Evolutionary conservation across 2,797 vertebrate genomes (phyloP).

Genomic region (Smutsia gigantea): DNA sequence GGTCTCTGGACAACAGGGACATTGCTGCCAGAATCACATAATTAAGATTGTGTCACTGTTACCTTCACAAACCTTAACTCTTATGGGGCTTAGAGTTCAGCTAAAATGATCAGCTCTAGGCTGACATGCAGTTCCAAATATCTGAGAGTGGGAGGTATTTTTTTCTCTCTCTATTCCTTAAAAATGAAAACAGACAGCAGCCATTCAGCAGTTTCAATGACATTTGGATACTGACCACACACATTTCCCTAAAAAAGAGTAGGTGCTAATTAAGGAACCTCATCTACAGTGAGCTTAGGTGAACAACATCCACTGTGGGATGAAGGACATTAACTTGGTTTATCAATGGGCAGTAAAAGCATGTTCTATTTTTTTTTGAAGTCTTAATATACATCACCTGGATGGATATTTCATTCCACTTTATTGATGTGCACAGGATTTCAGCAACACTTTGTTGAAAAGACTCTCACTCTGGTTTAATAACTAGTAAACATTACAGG

Average conservation of each 20-base stretch:
- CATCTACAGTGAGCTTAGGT: background rate
- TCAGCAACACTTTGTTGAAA: background rate
- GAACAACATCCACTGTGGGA: background rate
- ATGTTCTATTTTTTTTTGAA: background rate
- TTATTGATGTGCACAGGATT: background rate
- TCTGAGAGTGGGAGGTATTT: conserved; percentile 8
- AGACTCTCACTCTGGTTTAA: background rate
- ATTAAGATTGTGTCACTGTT: conserved; percentile 80
- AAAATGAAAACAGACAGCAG: conserved; percentile 8
- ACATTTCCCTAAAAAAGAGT: background rate
- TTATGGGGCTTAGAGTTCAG: conserved; percentile 69
- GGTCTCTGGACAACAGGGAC: conserved; percentile 74
- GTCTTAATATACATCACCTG: background rate
- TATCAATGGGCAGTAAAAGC: background rate
- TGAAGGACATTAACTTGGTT: background rate
- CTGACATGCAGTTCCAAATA: conserved; percentile 66
- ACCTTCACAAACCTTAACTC: conserved; percentile 79
- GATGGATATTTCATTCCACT: background rate
- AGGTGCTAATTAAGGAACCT: background rate
- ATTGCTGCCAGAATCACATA: conserved; percentile 66
- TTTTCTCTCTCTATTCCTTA: background rate
- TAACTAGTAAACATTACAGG: conserved; percentile 28
- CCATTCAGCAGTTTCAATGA: conserved; percentile 7
- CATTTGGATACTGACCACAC: background rate
- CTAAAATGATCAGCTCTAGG: conserved; percentile 67